A percentile compares a stretch with the other conserved stretches of the same genome.
Evolutionary conservation across 2,888 invertebrate genomes (phyloP).

Genomic region (Spisula solida): DNA sequence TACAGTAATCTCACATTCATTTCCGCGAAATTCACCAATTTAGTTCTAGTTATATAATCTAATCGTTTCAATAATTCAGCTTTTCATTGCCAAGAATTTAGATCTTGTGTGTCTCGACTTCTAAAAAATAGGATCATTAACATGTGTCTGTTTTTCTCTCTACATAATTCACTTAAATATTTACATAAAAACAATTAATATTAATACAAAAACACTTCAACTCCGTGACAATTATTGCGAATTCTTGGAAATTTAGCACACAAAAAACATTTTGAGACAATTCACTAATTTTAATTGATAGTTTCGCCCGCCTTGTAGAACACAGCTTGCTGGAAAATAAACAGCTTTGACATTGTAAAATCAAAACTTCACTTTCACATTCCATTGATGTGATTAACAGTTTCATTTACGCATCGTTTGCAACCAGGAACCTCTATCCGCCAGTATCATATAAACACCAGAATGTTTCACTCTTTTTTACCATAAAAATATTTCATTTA

Average conservation of each 20-base stretch:
- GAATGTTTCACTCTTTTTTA: background rate
- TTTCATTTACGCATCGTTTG: background rate
- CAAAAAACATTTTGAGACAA: background rate
- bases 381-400: background rate
- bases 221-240: background rate
- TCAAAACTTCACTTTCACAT: background rate
- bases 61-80: no score
- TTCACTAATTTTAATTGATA: background rate
- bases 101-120: no score
- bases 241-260: background rate
- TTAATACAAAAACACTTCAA: background rate
- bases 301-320: background rate
- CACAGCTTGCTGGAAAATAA: background rate
- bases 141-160: no score
- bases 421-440: background rate
- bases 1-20: no score
- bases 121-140: no score
- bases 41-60: no score
- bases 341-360: background rate
- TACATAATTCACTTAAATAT: background rate
- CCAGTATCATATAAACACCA: background rate
- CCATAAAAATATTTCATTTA: no score
- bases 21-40: no score
- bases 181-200: background rate
- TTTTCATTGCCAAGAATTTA: no score